Evolutionary conservation across 2,113 vertebrate genomes (phyloP).

Genomic region (Alligator sinensis): DNA sequence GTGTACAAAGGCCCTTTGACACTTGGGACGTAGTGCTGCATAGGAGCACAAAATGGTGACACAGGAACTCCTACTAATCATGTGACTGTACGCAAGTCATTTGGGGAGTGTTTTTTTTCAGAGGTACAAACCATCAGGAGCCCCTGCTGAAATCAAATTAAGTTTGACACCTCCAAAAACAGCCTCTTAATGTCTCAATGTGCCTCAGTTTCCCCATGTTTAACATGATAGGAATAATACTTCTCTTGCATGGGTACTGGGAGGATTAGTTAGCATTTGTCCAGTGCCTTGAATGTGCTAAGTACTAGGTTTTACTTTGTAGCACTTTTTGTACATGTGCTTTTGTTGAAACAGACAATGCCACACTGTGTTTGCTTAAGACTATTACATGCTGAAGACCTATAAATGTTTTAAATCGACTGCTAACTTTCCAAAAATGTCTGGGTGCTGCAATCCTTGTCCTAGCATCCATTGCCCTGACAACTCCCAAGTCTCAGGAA

Average conservation of each 20-base stretch:
- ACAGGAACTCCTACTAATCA: too few relatives aligned
- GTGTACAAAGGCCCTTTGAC: too few relatives aligned
- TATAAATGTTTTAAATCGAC: conserved; percentile 59
- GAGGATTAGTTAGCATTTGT: conserved; percentile 46
- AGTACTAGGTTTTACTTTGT: conserved; percentile 23
- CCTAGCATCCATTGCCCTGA: neutral
- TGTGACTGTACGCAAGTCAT: too few relatives aligned
- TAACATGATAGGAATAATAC: neutral
- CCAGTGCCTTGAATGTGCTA: neutral
- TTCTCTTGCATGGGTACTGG: neutral
- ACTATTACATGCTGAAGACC: conserved; percentile 2
- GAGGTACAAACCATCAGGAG: neutral
- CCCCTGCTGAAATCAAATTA: neutral
- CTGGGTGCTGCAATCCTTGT: neutral
- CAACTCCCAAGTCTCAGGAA: neutral
- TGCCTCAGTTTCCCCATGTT: neutral
- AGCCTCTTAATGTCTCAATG: neutral
- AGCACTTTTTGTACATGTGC: neutral
- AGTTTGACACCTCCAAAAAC: neutral
- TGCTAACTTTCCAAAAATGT: conserved; percentile 54
- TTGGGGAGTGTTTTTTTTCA: too few relatives aligned
- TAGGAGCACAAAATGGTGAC: too few relatives aligned
- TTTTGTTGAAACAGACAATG: conserved; percentile 56
- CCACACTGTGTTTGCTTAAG: conserved; percentile 50
- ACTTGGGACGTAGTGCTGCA: too few relatives aligned